Evolutionary conservation across 2,888 invertebrate species (phyloP), one percentile per base, ranked within the genome.

Genomic region (Xanthorhoe designata): DNA sequence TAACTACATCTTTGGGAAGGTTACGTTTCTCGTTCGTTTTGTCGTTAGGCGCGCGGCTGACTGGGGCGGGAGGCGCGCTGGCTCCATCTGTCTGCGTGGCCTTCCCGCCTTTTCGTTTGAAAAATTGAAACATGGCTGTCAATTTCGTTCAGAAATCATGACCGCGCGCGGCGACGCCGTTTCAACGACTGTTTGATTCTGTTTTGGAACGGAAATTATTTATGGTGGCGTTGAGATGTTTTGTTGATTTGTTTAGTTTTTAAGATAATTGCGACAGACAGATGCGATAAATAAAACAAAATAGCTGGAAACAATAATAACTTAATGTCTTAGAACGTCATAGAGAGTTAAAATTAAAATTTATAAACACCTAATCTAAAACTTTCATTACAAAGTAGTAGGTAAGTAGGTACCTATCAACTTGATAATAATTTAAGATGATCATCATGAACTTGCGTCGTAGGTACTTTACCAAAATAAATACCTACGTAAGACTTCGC

Each of bases 91-190:
- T 83, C 87, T 56, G 86, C 77, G 71, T 90, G 87, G 82, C 85
- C 84, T 91, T 92, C 85, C 87, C 89, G 88, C 86, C 82, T 85
- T 87, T 91, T 77, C 88, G 85, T 84, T 92, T 92, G 83, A 93
- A 92, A 85, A 93, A 91, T 77, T 86, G 90, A 80, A 93, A 93
- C 92, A 93, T 93, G 79, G 71, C 74, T 78, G 76, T 80, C 78
- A 78, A 69, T 65, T 68, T 71, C 79, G 80, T 79, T 76, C 78
- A 71, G 75, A 73, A 80, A 77, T 74, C 88, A 86, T 89, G 89
- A 83, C 87, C 85, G 87, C 68, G 61, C 80, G 70, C 68, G 61
- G 32, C 81, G 82, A 72, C 75, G 85, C 59, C 75, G 73, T 72
- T 71, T 57, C 66, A 63, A 65, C 73, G 71, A 89, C 88, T 89